These are phyloP conservation scores for Anguilla megastoma DNA, from an alignment of 2,797 vertebrate species.

Conservation along the genomic window DNA sequence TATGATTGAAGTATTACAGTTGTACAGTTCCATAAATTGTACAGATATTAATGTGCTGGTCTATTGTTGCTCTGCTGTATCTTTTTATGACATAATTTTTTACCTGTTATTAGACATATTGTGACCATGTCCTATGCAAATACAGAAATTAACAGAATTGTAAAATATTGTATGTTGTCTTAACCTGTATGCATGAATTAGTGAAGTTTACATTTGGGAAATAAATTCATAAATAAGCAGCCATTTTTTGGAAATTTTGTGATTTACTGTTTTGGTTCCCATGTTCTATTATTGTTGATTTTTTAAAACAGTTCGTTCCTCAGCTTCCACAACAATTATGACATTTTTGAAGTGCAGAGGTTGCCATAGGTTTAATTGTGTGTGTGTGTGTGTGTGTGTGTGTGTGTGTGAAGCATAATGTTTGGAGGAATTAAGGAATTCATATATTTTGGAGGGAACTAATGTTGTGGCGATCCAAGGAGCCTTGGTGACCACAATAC, in stretches of 20 bases:
- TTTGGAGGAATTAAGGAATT: neutral
- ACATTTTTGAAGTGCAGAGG: neutral
- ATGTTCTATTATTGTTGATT: neutral
- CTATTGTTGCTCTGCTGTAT: constrained; percentile 72
- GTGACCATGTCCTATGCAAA: constrained; percentile 75
- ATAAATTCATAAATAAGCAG: constrained; percentile 64
- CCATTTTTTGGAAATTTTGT: neutral
- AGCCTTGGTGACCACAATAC: neutral
- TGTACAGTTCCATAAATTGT: constrained; percentile 59
- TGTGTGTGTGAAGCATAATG: neutral
- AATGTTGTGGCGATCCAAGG: neutral
- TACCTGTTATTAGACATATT: constrained; percentile 75
- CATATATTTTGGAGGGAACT: neutral
- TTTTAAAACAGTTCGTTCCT: neutral
- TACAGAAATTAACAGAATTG: constrained; percentile 64
- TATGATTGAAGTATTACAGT: constrained; percentile 65
- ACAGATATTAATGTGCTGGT: constrained; percentile 50
- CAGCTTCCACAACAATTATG: neutral
- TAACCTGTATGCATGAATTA: constrained; percentile 80
- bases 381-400: neutral
- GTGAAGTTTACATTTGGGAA: constrained; percentile 77
- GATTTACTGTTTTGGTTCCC: neutral
- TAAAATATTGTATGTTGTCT: constrained; percentile 66
- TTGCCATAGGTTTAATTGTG: neutral
- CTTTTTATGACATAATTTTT: constrained; percentile 73